Evolutionary conservation across 2,888 invertebrate species (phyloP), one percentile per base, ranked within the genome.

Genomic region (Athalia rosae): DNA sequence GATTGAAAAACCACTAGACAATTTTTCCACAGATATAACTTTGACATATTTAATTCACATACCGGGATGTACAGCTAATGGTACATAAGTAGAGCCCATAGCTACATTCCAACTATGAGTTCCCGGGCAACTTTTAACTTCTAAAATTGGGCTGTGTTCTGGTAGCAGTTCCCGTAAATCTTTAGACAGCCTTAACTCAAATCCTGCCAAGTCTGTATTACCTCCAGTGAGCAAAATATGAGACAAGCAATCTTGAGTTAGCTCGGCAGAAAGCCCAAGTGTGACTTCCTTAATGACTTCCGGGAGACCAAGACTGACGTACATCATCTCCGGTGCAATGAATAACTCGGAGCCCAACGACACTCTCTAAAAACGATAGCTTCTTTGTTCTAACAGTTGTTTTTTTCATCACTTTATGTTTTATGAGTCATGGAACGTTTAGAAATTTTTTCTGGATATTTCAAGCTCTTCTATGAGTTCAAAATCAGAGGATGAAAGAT

Each of bases 241-340:
- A 4, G 89, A 88, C n/a, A 90, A 85, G 77, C 90, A 90, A 81
- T 90, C 89, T 47, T 88, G 87, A 79, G 87, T 85, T 74, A 85
- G 81, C 56, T 88, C 86, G 66, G 87, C 85, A 0, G 88, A 84
- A 62, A 90, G 82, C 76, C 88, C 90, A 50, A 84, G 82, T 28
- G 88, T 88, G 6, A 89, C 87, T 76, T 90, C 88, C 78, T 88
- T 87, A 73, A 90, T 89, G 69, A 90, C 87, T 85, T 89, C 85
- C 2, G 90, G 90, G 43, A 90, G 84, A 67, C 86, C 86, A 77
- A 90, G 83, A 74, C 87, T 88, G 6, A 88, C 84, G 67, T 90
- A 90, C 90, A 90, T 90, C 82, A 90, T 85, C 82, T 90, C 90
- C 41, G 90, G 90, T 47, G 90, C 90, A 50, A 89, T 84, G 78